Evolutionary conservation across 1,140 invertebrate genomes (phyloP).

Genomic region (Anagrus nilaparvatae): DNA sequence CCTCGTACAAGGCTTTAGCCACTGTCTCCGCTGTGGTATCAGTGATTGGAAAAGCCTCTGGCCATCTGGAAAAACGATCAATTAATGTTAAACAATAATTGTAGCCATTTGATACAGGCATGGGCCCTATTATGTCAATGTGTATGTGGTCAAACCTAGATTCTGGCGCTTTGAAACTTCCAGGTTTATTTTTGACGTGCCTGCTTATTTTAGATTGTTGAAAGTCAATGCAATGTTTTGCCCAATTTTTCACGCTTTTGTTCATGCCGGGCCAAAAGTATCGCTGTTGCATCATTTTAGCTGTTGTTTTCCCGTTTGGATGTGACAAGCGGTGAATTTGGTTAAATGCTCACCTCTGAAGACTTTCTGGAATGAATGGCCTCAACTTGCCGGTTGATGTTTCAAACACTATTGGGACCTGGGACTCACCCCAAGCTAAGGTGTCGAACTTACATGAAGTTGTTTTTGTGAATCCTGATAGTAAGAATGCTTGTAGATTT

Average conservation of each 20-base stretch:
- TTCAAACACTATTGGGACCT: too few species aligned
- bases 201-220: slow-evolving; percentile 23
- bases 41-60: slow-evolving; percentile 25
- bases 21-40: slow-evolving; percentile 22
- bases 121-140: slow-evolving; percentile 41
- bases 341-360: slow-evolving; percentile 22
- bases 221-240: slow-evolving; percentile 18
- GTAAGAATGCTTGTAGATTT: not conserved
- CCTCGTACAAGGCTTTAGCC: slow-evolving; percentile 18
- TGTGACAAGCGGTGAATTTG: slow-evolving; percentile 22
- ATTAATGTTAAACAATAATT: slow-evolving; percentile 37
- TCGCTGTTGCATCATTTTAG: slow-evolving; percentile 13
- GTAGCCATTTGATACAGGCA: slow-evolving; percentile 28
- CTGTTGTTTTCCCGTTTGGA: slow-evolving; percentile 18
- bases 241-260: slow-evolving; percentile 20
- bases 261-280: slow-evolving; percentile 24
- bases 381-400: too few species aligned
- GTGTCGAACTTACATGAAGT: too few species aligned
- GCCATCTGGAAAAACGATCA: slow-evolving; percentile 40
- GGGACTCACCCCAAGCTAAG: too few species aligned
- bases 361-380: slow-evolving; percentile 21
- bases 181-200: slow-evolving; percentile 10
- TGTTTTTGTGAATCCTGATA: too few species aligned
- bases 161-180: slow-evolving; percentile 4
- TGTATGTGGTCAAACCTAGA: slow-evolving; percentile 36